These are phyloP conservation scores for Pinna nobilis DNA, from an alignment of 1,140 invertebrate genomes.

Conservation along the genomic window DNA sequence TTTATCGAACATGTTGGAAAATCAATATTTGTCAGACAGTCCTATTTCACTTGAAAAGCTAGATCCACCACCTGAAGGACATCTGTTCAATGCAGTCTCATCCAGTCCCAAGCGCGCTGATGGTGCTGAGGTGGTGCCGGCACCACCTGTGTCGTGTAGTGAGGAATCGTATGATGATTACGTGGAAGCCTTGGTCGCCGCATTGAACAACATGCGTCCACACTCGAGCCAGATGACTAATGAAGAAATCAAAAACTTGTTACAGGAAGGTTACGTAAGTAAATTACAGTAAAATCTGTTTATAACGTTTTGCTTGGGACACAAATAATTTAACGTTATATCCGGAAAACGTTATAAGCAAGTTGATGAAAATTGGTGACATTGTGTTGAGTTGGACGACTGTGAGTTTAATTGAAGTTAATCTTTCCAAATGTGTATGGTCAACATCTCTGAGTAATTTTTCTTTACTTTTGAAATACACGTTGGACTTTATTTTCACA, in stretches of 20 bases:
- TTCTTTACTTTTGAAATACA: no score
- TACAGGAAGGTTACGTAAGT: constrained; percentile 9
- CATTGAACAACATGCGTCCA: constrained; percentile 18
- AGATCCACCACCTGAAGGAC: not conserved
- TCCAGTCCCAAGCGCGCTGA: no score
- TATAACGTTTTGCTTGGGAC: no score
- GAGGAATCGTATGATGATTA: not conserved
- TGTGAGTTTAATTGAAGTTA: no score
- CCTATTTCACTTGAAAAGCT: not conserved
- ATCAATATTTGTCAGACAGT: not conserved
- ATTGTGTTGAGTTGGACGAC: not conserved
- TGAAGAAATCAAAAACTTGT: constrained; percentile 3
- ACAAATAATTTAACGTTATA: no score
- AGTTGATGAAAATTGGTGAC: not conserved
- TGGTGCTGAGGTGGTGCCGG: no score
- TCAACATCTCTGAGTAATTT: no score
- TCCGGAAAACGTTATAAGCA: no score
- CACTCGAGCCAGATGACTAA: constrained; percentile 13
- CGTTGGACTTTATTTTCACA: no score
- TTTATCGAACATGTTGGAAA: not conserved
- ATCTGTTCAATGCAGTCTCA: no score
- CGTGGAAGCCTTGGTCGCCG: not conserved
- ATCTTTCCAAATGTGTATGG: no score
- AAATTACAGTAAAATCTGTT: not conserved
- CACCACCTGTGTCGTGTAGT: not conserved